A percentile compares a stretch with the other conserved stretches of the same genome.
These are phyloP conservation scores for Drosophila ogumai DNA, from an alignment of 1,140 invertebrate species.

Conservation along the genomic window DNA sequence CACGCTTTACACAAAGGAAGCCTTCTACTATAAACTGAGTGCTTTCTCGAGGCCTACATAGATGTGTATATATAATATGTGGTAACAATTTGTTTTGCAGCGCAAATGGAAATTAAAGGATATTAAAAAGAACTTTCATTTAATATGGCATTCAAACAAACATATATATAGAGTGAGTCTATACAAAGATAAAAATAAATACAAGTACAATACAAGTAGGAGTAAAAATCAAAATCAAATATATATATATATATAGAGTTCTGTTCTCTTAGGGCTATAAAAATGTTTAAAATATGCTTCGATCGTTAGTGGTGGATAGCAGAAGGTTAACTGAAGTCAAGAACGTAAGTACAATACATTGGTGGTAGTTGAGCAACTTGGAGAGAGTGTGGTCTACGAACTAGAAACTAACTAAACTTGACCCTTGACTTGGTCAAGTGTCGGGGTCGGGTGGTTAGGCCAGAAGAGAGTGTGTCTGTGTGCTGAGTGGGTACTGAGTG, in stretches of 20 bases:
- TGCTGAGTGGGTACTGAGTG: slow-evolving; percentile 43
- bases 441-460: slow-evolving; percentile 40
- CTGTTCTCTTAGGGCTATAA: slow-evolving; percentile 35
- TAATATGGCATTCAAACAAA: slow-evolving; percentile 77
- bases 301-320: slow-evolving; percentile 29
- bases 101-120: slow-evolving; percentile 43
- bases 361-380: slow-evolving; percentile 77
- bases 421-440: slow-evolving; percentile 78
- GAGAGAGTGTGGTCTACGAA: slow-evolving; percentile 60
- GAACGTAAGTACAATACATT: slow-evolving; percentile 69
- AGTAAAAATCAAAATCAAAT: slow-evolving; percentile 37
- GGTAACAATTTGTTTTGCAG: slow-evolving; percentile 62
- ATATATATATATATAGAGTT: slow-evolving; percentile 24
- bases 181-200: slow-evolving; percentile 72
- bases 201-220: slow-evolving; percentile 27
- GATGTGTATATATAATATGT: slow-evolving; percentile 30
- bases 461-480: slow-evolving; percentile 43
- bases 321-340: slow-evolving; percentile 43
- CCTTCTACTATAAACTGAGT: slow-evolving; percentile 38
- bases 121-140: slow-evolving; percentile 37
- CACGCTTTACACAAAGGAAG: slow-evolving; percentile 61
- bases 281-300: slow-evolving; percentile 29
- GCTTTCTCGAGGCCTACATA: slow-evolving; percentile 23
- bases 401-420: slow-evolving; percentile 71
- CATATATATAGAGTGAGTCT: slow-evolving; percentile 47